These are phyloP conservation scores for Lepidostoma basale DNA, from an alignment of 1,140 invertebrate genomes.

Conservation along the genomic window DNA sequence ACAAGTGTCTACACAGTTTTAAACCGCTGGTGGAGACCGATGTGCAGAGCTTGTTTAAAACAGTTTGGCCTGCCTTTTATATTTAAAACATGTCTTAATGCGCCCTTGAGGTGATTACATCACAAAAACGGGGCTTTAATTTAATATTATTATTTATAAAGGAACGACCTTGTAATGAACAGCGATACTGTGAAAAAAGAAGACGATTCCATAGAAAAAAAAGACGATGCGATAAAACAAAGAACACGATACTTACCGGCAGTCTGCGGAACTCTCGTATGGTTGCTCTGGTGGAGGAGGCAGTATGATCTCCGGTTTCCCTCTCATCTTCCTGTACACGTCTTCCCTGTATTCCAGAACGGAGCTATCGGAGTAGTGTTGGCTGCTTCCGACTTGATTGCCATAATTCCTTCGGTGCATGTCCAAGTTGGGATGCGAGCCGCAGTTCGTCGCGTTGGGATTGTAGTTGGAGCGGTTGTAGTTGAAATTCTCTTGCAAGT, in stretches of 20 bases:
- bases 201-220: neutral
- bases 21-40: too few relatives aligned
- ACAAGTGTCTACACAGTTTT: too few relatives aligned
- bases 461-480: conserved; percentile 36
- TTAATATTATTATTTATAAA: neutral
- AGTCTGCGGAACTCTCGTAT: conserved; percentile 43
- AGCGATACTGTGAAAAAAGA: neutral
- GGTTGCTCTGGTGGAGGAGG: conserved; percentile 44
- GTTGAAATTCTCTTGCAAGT: conserved; percentile 37
- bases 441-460: conserved; percentile 34
- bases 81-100: too few relatives aligned
- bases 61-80: too few relatives aligned
- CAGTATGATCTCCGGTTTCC: conserved; percentile 44
- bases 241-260: conserved; percentile 30
- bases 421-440: conserved; percentile 45
- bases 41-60: too few relatives aligned
- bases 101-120: too few relatives aligned
- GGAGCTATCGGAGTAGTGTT: conserved; percentile 45
- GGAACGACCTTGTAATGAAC: neutral
- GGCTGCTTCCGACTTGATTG: conserved; percentile 17
- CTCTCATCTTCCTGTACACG: conserved; percentile 34
- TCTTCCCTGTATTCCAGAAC: conserved; percentile 31
- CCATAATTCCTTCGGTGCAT: conserved; percentile 30
- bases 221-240: neutral
- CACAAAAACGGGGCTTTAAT: too few relatives aligned